Conservation (phyloP, 2,888 invertebrate species). For the Helobdella robusta region DNA sequence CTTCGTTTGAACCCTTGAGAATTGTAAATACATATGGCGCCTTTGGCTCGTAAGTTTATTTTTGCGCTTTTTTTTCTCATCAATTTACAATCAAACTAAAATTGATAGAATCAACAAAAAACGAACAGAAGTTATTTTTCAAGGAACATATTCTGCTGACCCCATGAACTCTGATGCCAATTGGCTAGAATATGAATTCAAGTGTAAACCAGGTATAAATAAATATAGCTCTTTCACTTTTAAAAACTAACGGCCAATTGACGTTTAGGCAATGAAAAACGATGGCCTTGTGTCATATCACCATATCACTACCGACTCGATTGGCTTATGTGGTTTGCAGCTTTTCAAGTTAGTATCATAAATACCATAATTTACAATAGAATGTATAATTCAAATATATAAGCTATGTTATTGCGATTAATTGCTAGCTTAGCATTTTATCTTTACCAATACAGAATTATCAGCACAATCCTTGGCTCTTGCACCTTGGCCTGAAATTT, state of each 20-base stretch:
- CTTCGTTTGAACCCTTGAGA: constrained; percentile 50
- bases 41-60: constrained; percentile 47
- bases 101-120: constrained; percentile 47
- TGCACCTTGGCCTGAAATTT: constrained; percentile 47
- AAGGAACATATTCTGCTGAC: constrained; percentile 44
- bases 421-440: not conserved
- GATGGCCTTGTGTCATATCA: constrained; percentile 49
- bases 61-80: not conserved
- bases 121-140: constrained; percentile 49
- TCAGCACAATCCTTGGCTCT: constrained; percentile 48
- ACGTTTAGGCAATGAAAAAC: constrained; percentile 40
- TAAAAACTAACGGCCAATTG: not conserved
- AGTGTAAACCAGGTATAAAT: constrained; percentile 52
- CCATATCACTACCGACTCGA: constrained; percentile 52
- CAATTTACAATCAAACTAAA: not conserved
- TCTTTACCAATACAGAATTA: constrained; percentile 41
- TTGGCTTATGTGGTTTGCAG: constrained; percentile 52
- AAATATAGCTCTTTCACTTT: too few species aligned
- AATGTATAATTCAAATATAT: not conserved
- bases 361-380: too few species aligned
- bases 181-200: constrained; percentile 51
- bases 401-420: not conserved
- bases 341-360: constrained; percentile 46
- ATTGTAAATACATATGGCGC: constrained; percentile 52
- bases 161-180: constrained; percentile 39